Evolutionary conservation across 1,140 invertebrate genomes (phyloP), one percentile per base, ranked within the genome.

Genomic region (Trichonephila inaurata): DNA sequence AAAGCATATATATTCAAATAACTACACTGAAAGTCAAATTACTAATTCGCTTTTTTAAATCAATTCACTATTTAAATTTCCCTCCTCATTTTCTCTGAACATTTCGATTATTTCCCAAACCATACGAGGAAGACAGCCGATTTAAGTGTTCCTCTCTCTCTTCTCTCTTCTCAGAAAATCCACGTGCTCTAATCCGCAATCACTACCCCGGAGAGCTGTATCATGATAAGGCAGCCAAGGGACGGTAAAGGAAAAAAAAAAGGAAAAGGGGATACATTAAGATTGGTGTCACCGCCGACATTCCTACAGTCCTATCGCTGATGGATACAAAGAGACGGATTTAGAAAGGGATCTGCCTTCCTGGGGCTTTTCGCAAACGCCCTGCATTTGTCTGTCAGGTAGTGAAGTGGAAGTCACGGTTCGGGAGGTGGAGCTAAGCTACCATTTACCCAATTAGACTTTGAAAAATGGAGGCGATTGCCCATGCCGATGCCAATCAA

Each of bases 361-460:
- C 72, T n/a, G 72, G 28, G 72, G 24, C 24, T 77, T 77, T 77
- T 77, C 72, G 72, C 72, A 77, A 14, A 33, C 40, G 33, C 72
- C 72, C 72, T 40, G 72, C 72, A 85, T 61, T 88, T 88, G 60
- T 88, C 19, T 64, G 86, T n/a, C 86, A 64, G 61, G 86, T 64
- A n/a, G 86, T 64, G 82, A 83, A 83, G 82, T 64, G 62, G 28
- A 64, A 64, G 24, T 88, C 86, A 88, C 62, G 86, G 86, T 24
- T 61, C n/a, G 62, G 62, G n/a, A 64, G 86, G 60, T 88, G 86
- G 86, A 62, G 60, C 40, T 28, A 18, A 88, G 44, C 40, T 24
- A 33, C 86, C 86, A 88, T 88, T 88, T 40, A 88, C 86, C 86
- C 86, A 88, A 88, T 88, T 88, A 88, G 62, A 58, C 19, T 40